Evolutionary conservation across 2,888 invertebrate species (phyloP).

Genomic region (Arge pagana): DNA sequence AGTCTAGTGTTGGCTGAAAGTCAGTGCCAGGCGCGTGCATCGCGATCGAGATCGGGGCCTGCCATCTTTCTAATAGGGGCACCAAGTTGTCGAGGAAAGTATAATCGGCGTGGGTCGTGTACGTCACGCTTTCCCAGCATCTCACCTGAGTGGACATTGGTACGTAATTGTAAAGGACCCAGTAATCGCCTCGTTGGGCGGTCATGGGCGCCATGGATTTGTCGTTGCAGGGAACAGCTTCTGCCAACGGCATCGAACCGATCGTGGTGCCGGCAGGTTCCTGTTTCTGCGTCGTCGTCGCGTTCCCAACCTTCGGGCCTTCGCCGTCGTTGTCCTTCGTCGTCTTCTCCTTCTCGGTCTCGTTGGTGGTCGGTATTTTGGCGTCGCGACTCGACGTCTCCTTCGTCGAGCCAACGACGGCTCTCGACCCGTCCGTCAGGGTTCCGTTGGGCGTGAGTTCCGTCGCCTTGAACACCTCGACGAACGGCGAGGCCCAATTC

Average conservation of each 20-base stretch:
- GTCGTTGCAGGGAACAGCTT: conserved; percentile 68
- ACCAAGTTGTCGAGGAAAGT: conserved; percentile 89
- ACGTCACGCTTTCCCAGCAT: conserved; percentile 86
- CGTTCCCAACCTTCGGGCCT: conserved; percentile 3
- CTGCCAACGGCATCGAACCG: conserved; percentile 52
- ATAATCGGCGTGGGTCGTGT: conserved; percentile 90
- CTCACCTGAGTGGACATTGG: conserved; percentile 68
- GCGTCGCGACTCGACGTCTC: conserved; percentile 17
- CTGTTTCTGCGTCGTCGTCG: conserved; percentile 2
- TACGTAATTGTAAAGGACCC: conserved; percentile 88
- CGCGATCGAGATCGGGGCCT: conserved; percentile 84
- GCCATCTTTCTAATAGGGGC: conserved; percentile 84
- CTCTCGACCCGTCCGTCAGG: conserved; percentile 4
- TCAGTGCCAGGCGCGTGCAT: conserved; percentile 87
- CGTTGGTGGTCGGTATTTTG: background rate
- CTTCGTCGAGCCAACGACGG: conserved; percentile 8
- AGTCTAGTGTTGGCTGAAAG: conserved; percentile 75
- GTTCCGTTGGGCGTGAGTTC: conserved; percentile 14
- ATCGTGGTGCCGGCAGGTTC: conserved; percentile 20
- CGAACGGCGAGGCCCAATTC: conserved; percentile 53
- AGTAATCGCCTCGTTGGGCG: conserved; percentile 79
- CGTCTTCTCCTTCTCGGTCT: conserved; percentile 22
- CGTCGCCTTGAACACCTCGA: conserved; percentile 38
- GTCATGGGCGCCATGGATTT: conserved; percentile 65
- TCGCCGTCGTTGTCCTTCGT: conserved; percentile 21